Percentiles rank a stretch among this genome's conserved stretches.
These are phyloP conservation scores for Cherax destructor DNA, from an alignment of 1,140 invertebrate genomes.

Conservation along the genomic window DNA sequence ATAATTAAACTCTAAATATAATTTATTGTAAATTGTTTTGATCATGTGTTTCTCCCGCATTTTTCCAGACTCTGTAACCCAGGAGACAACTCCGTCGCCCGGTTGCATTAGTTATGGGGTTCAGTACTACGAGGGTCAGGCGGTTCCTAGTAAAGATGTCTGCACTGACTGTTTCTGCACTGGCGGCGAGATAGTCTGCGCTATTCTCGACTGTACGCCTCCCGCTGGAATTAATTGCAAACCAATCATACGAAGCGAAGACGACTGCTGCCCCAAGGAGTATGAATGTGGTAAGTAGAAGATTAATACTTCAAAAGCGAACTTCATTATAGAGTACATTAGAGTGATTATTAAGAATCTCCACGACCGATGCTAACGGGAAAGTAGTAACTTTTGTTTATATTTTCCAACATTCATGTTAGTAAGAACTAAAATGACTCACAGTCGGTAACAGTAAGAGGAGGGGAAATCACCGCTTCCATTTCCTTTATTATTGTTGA, in stretches of 20 bases:
- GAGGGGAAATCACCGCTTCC: too few species aligned
- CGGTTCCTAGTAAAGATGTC: slow-evolving; percentile 71
- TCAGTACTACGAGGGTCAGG: slow-evolving; percentile 73
- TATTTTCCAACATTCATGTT: too few species aligned
- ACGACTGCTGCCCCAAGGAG: slow-evolving; percentile 60
- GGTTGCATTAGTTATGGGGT: slow-evolving; percentile 73
- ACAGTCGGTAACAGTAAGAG: too few species aligned
- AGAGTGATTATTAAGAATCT: too few species aligned
- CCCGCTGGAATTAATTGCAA: slow-evolving; percentile 64
- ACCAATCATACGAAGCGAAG: slow-evolving; percentile 21
- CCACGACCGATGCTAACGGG: too few species aligned
- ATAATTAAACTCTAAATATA: too few species aligned
- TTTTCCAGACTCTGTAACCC: not conserved
- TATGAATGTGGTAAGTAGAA: slow-evolving; percentile 67
- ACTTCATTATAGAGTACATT: too few species aligned
- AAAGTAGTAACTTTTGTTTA: too few species aligned
- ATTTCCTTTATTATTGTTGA: too few species aligned
- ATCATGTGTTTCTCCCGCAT: too few species aligned
- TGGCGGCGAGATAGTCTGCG: slow-evolving; percentile 71
- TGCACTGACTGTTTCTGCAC: slow-evolving; percentile 73
- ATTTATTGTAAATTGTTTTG: too few species aligned
- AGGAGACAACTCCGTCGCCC: slow-evolving; percentile 22
- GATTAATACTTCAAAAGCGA: not conserved
- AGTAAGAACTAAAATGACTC: too few species aligned
- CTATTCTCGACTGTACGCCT: slow-evolving; percentile 63